Base-by-base conservation (phyloP, 1,140 invertebrate species). In the Drosophila persimilis region DNA sequence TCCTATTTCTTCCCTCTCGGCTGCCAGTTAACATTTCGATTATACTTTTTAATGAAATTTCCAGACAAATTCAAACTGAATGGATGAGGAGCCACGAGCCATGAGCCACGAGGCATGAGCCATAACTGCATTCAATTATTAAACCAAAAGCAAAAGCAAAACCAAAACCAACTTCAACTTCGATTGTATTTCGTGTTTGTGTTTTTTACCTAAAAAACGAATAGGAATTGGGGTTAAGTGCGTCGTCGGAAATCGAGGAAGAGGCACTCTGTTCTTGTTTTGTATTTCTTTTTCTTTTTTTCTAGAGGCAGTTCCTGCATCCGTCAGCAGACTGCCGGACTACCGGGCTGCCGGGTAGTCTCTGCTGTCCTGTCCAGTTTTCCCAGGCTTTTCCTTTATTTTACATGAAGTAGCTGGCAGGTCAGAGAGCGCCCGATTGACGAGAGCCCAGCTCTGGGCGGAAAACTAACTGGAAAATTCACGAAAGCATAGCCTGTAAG, bases 21-120 rank as follows among this genome's bases (percentile, higher is more conserved):
- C 13, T 56, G 55, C 44, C 70, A 71, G 77, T 77, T 77, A 70
- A 60, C 61, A 77, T 86, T 78, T 86, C 79, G 77, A 86, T 86
- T 86, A 86, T 81, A 86, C 81, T 86, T 86, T 86, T 76, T 86
- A 86, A 86, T 86, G 69, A 77, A 86, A 81, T 86, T 86, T 77
- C 44, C 60, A 75, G 62, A 77, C 72, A 55, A 55, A 53, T 64
- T 60, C 51, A 24, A 61, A 74, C 57, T 65, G 81, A 81, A 76
- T 78, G 75, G 75, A 63, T 3, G 35, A 39, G 35, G 35, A 39
- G 35, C 35, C 35, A 39, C 4, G 35, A 39, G 35, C 35, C 35
- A 39, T 1, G 35, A 13, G 35, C 35, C 31, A 3, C 3, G 31
- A 11, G 9, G 9, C 35, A 39, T 39, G 54, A 50, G 65, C 75